These are phyloP conservation scores for Marronus borbonicus DNA, from an alignment of 2,888 invertebrate species.

Conservation along the genomic window DNA sequence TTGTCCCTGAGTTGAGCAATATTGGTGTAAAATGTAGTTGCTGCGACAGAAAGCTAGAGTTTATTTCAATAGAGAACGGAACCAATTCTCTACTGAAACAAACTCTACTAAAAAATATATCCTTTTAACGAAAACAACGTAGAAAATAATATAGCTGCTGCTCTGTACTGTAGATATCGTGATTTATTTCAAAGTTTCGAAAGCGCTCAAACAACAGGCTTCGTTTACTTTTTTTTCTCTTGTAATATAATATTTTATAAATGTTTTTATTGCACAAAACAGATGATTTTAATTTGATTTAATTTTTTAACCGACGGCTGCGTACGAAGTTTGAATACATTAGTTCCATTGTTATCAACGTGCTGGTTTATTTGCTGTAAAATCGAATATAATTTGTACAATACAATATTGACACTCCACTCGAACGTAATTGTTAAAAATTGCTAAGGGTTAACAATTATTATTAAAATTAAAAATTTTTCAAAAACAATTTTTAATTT, in stretches of 20 bases:
- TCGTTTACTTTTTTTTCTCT: slow-evolving; percentile 1
- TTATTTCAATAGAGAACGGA: not conserved
- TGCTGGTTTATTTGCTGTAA: not conserved
- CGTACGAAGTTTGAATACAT: not conserved
- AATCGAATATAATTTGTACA: slow-evolving; percentile 5
- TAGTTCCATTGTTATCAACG: not conserved
- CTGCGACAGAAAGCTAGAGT: not conserved
- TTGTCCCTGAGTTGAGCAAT: slow-evolving; percentile 48
- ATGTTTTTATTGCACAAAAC: slow-evolving; percentile 46
- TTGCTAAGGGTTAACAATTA: no score
- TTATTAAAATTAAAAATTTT: not conserved
- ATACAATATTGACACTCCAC: not conserved
- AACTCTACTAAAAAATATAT: not conserved
- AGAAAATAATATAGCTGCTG: not conserved
- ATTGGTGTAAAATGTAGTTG: slow-evolving; percentile 6
- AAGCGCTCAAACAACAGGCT: slow-evolving; percentile 22
- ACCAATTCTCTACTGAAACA: not conserved
- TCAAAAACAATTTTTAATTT: not conserved
- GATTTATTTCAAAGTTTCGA: slow-evolving; percentile 29
- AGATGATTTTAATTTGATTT: slow-evolving; percentile 13
- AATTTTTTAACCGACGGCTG: not conserved
- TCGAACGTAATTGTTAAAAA: no score
- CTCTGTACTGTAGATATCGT: not conserved
- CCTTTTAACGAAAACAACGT: not conserved
- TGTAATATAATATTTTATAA: slow-evolving; percentile 2